These are phyloP conservation scores for Alloplasta piceator DNA, from an alignment of 2,888 invertebrate genomes.

Conservation along the genomic window DNA sequence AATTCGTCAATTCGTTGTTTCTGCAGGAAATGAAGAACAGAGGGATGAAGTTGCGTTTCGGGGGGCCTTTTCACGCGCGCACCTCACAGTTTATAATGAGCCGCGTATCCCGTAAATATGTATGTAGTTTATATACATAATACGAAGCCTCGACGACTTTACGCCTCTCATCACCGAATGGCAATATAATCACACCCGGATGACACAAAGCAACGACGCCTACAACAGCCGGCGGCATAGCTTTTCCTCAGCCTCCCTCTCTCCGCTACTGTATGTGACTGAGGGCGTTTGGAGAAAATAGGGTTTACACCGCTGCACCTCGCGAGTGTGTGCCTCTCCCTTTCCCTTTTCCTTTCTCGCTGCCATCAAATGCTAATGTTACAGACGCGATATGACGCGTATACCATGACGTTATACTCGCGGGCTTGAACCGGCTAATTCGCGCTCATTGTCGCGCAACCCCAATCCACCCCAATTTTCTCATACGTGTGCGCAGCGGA, in stretches of 20 bases:
- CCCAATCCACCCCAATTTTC: conserved; percentile 24
- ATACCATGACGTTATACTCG: conserved; percentile 45
- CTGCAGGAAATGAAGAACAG: too few species aligned
- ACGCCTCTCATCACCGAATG: conserved; percentile 77
- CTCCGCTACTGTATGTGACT: conserved; percentile 38
- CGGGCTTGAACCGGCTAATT: conserved; percentile 58
- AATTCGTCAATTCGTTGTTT: not conserved
- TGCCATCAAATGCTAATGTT: conserved; percentile 82
- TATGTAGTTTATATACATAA: conserved; percentile 22
- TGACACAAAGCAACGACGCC: conserved; percentile 81
- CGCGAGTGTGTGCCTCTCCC: conserved; percentile 52
- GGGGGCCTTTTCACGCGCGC: conserved; percentile 35
- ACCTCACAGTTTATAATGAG: conserved; percentile 47
- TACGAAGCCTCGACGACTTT: conserved; percentile 69
- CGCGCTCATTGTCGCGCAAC: conserved; percentile 55
- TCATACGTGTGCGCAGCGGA: conserved; percentile 56
- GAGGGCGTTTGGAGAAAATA: conserved; percentile 46
- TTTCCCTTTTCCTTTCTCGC: conserved; percentile 10
- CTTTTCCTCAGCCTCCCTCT: conserved; percentile 58
- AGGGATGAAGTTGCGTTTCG: conserved; percentile 34
- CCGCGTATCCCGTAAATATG: conserved; percentile 4
- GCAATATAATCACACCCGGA: conserved; percentile 83
- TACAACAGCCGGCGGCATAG: conserved; percentile 71
- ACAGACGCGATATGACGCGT: conserved; percentile 80
- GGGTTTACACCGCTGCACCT: conserved; percentile 62